phyloP scores from a whole-genome alignment of 2,113 vertebrate genomes.

The Haemorhous mexicanus region DNA sequence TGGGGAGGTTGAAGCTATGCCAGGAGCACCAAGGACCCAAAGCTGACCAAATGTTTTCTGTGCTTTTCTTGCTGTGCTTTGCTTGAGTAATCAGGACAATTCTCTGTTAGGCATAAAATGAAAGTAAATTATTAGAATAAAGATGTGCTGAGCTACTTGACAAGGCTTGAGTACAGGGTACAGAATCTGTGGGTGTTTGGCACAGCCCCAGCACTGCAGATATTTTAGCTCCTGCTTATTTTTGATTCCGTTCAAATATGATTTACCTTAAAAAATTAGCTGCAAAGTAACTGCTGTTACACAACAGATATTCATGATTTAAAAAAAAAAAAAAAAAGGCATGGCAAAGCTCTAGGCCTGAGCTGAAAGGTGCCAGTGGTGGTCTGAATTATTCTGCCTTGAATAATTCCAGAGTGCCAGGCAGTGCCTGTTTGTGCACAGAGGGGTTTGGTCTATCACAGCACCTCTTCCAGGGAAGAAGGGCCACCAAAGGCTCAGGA shows the following conservation, averaged over 20 bases:
- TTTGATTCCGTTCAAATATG: conserved; percentile 53
- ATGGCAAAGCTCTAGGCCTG: background rate
- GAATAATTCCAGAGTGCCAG: background rate
- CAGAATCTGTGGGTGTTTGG: conserved; percentile 63
- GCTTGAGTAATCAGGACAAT: conserved; percentile 50
- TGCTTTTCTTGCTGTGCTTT: conserved; percentile 2
- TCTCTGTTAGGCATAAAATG: conserved; percentile 35
- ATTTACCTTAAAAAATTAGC: conserved; percentile 34
- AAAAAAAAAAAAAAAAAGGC: background rate
- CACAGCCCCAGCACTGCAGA: conserved; percentile 60
- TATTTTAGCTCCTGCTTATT: conserved; percentile 64
- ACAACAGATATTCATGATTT: background rate
- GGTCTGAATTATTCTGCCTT: background rate
- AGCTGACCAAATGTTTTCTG: background rate
- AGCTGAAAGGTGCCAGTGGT: background rate
- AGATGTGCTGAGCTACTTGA: conserved; percentile 61
- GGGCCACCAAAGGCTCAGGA: background rate
- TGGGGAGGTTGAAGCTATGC: background rate
- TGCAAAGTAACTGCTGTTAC: conserved; percentile 26
- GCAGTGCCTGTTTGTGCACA: background rate
- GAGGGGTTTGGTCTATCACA: background rate
- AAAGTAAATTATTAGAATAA: conserved; percentile 53
- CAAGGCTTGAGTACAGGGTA: conserved; percentile 46
- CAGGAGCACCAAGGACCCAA: background rate
- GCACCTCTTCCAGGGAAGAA: background rate